phyloP scores from a whole-genome alignment of 2,113 vertebrate genomes.

The Semicossyphus pulcher region DNA sequence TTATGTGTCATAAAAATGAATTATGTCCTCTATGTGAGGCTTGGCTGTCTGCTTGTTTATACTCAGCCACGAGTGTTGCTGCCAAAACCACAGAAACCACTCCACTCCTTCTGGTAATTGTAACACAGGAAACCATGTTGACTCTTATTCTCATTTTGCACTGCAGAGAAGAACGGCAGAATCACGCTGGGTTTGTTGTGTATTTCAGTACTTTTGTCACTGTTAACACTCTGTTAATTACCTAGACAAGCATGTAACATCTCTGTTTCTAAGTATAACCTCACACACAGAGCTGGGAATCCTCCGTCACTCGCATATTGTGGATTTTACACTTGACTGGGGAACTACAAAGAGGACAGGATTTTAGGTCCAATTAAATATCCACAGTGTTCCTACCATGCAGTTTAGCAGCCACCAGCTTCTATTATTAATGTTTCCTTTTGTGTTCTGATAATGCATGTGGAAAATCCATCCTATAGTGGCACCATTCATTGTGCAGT shows the following conservation, averaged over 20 bases:
- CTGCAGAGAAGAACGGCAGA: not conserved
- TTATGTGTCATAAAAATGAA: slow-evolving; percentile 1
- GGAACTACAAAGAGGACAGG: slow-evolving; percentile 21
- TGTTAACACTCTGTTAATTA: too few relatives aligned
- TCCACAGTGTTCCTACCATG: not conserved
- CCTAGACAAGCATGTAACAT: too few relatives aligned
- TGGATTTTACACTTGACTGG: slow-evolving; percentile 31
- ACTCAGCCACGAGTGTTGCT: slow-evolving; percentile 6
- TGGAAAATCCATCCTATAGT: not conserved
- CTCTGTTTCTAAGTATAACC: slow-evolving; percentile 18
- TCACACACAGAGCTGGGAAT: slow-evolving; percentile 7
- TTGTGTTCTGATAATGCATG: not conserved
- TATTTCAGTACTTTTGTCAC: not conserved
- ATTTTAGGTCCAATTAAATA: not conserved
- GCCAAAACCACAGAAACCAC: slow-evolving; percentile 37
- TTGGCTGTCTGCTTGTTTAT: not conserved
- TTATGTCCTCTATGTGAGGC: slow-evolving; percentile 8
- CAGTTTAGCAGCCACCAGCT: not conserved
- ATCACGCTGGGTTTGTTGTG: not conserved
- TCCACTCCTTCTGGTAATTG: not conserved
- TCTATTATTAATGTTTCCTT: not conserved
- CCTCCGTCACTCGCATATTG: slow-evolving; percentile 2
- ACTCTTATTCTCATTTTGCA: not conserved
- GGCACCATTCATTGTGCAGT: not conserved
- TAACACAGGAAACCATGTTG: not conserved